A percentile compares a stretch with the other conserved stretches of the same genome.
phyloP scores from a whole-genome alignment of 92 coral and sea anemone genomes.

The Epizoanthus illoricatus region DNA sequence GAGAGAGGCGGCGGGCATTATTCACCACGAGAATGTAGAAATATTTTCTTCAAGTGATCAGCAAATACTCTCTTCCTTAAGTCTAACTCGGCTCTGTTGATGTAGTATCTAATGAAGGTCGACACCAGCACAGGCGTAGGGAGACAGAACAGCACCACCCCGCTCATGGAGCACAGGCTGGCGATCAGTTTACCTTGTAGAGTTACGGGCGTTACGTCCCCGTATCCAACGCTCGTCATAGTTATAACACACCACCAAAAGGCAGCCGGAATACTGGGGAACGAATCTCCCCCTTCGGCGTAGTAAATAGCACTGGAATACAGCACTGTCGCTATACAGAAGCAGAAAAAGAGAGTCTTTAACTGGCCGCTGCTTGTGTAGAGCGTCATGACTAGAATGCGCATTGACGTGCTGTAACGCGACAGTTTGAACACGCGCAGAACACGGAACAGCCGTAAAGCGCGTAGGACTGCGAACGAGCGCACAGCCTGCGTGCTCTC shows the following conservation, averaged over 20 bases:
- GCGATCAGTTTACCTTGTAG: conserved; percentile 77
- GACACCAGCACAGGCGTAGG: conserved; percentile 94
- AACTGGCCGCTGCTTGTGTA: conserved; percentile 82
- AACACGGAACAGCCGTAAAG: conserved; percentile 84
- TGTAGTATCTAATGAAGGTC: conserved; percentile 77
- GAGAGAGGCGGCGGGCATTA: neutral
- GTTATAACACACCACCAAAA: conserved; percentile 98
- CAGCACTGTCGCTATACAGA: conserved; percentile 62
- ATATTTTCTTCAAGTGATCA: conserved; percentile 73
- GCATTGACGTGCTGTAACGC: conserved; percentile 83
- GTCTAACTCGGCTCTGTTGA: conserved; percentile 46
- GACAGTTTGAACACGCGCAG: conserved; percentile 87
- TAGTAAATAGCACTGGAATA: conserved; percentile 93
- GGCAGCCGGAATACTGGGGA: conserved; percentile 90
- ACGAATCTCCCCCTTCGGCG: conserved; percentile 66
- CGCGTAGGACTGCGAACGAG: conserved; percentile 89
- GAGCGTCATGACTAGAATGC: conserved; percentile 70
- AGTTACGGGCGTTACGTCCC: conserved; percentile 84
- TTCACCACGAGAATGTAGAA: conserved; percentile 44
- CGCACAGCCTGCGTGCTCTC: conserved; percentile 62
- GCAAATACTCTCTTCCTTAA: conserved; percentile 57
- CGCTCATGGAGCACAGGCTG: conserved; percentile 80
- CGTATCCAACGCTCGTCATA: conserved; percentile 97
- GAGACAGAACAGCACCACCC: conserved; percentile 80
- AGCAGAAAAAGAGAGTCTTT: conserved; percentile 69